Conservation (phyloP, 37 sponge, comb jelly and placozoan species). For the Diacarnus erythraeanus region DNA sequence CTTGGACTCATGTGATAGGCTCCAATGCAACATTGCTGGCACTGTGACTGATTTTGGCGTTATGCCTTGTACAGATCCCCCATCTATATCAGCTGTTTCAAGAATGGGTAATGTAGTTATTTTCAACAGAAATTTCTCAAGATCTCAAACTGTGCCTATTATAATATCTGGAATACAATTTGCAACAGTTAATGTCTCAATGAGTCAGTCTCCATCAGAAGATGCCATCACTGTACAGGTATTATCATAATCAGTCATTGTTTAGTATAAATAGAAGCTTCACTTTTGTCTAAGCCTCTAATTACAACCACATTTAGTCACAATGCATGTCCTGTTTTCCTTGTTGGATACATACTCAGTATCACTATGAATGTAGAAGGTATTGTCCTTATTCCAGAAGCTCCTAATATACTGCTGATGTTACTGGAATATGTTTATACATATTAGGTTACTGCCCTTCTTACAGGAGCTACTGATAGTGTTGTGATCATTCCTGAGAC, state of each 20-base stretch:
- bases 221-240: background rate
- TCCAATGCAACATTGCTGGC: background rate
- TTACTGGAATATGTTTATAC: background rate
- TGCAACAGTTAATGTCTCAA: background rate
- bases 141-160: background rate
- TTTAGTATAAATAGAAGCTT: too few species aligned
- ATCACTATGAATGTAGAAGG: too few species aligned
- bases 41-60: background rate
- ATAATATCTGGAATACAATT: background rate
- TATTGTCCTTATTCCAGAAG: too few species aligned
- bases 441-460: background rate
- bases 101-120: background rate
- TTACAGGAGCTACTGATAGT: background rate
- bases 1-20: background rate
- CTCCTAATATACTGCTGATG: background rate
- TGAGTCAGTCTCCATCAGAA: background rate
- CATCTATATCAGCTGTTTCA: background rate
- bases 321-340: too few species aligned
- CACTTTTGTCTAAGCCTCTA: too few species aligned
- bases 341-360: too few species aligned
- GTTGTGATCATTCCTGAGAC: background rate
- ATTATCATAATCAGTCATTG: too few species aligned
- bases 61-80: background rate
- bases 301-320: too few species aligned
- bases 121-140: background rate